phyloP scores from a whole-genome alignment of 2,888 invertebrate genomes.

The Julus scandinavius region DNA sequence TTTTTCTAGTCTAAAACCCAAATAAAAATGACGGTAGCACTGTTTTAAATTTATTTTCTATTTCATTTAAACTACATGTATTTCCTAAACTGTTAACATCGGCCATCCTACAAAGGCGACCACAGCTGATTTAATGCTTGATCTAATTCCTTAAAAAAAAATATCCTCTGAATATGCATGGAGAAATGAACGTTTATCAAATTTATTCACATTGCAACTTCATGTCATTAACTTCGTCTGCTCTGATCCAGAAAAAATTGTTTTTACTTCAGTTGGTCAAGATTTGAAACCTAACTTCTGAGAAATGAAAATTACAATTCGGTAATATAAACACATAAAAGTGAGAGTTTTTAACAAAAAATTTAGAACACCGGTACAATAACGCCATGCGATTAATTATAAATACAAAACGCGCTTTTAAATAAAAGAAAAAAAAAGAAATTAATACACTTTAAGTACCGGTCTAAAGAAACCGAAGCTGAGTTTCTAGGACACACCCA shows the following conservation, averaged over 20 bases:
- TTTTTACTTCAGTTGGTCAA: not conserved
- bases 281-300: not conserved
- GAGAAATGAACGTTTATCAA: not conserved
- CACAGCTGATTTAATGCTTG: constrained; percentile 9
- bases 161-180: not conserved
- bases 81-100: constrained; percentile 9
- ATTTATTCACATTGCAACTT: not conserved
- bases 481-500: not conserved
- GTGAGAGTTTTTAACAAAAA: not conserved
- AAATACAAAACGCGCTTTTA: not conserved
- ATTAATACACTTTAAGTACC: not conserved
- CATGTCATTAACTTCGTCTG: constrained; percentile 2
- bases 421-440: not conserved
- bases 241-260: not conserved
- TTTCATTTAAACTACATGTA: not conserved
- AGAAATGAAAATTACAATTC: not conserved
- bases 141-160: not conserved
- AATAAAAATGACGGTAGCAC: not conserved
- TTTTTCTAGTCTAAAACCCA: not conserved
- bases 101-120: not conserved
- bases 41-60: not conserved
- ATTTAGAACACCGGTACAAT: not conserved
- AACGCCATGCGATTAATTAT: not conserved
- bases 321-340: not conserved
- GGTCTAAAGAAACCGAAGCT: constrained; percentile 2